These are phyloP conservation scores for Coccyzus lansbergi DNA, from an alignment of 2,797 vertebrate genomes.

Conservation along the genomic window DNA sequence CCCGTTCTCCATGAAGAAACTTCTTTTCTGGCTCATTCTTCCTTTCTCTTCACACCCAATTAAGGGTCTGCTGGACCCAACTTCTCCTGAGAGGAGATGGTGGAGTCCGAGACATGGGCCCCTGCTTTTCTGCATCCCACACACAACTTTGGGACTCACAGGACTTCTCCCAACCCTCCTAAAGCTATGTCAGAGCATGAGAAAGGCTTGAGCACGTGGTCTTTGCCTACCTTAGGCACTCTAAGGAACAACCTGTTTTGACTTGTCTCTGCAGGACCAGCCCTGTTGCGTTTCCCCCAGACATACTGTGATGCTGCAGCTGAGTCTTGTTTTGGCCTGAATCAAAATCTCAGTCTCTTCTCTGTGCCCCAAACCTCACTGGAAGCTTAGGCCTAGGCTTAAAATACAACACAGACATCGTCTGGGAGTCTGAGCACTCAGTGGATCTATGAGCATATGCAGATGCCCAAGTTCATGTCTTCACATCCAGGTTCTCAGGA, in stretches of 20 bases:
- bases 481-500: neutral
- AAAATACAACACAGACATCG: neutral
- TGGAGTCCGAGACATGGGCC: neutral
- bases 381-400: neutral
- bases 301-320: neutral
- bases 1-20: neutral
- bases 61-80: neutral
- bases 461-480: neutral
- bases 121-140: neutral
- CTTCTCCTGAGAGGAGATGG: neutral
- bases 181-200: neutral
- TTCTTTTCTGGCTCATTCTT: neutral
- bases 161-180: neutral
- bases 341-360: neutral
- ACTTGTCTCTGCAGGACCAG: neutral
- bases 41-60: neutral
- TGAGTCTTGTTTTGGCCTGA: neutral
- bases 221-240: neutral
- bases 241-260: neutral
- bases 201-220: neutral
- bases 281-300: neutral
- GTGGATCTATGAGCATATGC: rapidly evolving
- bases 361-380: neutral
- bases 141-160: neutral
- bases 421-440: neutral